A percentile compares a stretch with the other conserved stretches of the same genome.
These are phyloP conservation scores for Dipodomys ordii DNA, from an alignment of 2,113 vertebrate species.

Conservation along the genomic window DNA sequence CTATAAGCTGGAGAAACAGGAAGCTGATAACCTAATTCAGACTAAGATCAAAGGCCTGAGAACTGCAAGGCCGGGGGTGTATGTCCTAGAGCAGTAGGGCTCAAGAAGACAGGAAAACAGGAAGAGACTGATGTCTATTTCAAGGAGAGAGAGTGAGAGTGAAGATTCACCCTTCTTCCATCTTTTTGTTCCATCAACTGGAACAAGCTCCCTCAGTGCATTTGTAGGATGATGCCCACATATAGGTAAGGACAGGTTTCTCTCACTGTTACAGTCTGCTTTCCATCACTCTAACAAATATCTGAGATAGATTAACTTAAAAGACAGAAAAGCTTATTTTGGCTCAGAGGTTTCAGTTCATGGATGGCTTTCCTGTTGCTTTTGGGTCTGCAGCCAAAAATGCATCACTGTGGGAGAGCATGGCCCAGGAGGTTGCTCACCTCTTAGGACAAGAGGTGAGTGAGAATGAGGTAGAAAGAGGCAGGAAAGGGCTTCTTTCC, in stretches of 20 bases:
- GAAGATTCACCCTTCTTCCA: neutral
- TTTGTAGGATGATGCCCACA: neutral
- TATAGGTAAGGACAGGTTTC: neutral
- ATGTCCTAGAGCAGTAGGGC: neutral
- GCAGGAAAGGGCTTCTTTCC: neutral
- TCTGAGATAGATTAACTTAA: neutral
- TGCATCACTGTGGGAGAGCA: neutral
- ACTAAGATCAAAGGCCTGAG: neutral
- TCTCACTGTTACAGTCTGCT: neutral
- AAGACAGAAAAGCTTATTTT: neutral
- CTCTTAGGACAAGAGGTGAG: neutral
- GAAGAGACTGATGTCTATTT: neutral
- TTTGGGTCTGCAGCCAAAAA: neutral
- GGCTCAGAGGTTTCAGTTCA: neutral
- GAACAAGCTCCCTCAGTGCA: no score
- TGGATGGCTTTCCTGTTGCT: neutral
- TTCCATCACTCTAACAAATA: neutral
- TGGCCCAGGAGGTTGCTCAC: neutral
- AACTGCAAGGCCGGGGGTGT: neutral
- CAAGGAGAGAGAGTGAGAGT: neutral
- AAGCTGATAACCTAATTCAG: neutral
- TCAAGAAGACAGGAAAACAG: neutral
- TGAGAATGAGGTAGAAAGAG: neutral
- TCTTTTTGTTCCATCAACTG: neutral
- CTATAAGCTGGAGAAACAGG: neutral